phyloP scores from a whole-genome alignment of 2,113 vertebrate species.

The Rhabdornis inornatus region DNA sequence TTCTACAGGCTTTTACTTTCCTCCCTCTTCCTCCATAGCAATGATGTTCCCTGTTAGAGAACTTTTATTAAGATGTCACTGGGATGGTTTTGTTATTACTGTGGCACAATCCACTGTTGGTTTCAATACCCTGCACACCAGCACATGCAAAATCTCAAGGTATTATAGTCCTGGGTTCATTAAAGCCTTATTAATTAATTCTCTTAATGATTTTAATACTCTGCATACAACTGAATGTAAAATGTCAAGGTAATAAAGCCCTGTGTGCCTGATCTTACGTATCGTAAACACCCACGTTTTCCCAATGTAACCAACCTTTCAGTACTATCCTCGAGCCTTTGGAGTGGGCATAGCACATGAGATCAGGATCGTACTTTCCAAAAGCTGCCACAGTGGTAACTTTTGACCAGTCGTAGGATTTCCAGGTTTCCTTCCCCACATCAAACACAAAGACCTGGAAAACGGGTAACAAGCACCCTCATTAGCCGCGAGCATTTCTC shows the following conservation, averaged over 20 bases:
- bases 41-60: neutral
- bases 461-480: neutral
- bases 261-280: rapidly evolving
- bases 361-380: constrained; percentile 86
- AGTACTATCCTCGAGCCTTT: constrained; percentile 85
- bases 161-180: neutral
- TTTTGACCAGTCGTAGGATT: constrained; percentile 89
- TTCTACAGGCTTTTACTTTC: neutral
- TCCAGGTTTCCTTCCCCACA: constrained; percentile 85
- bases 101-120: neutral
- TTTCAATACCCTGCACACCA: neutral
- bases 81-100: neutral
- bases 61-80: neutral
- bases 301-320: constrained; percentile 79
- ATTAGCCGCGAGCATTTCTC: neutral
- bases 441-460: constrained; percentile 90
- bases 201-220: neutral
- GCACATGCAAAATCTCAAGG: neutral
- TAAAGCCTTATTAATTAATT: neutral
- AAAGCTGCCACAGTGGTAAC: constrained; percentile 90
- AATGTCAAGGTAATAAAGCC: neutral
- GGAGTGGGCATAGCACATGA: constrained; percentile 90
- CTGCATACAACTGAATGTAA: neutral
- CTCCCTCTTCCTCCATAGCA: neutral
- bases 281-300: neutral